Evolutionary conservation across 2,888 invertebrate genomes (phyloP), one percentile per base, ranked within the genome.

Genomic region (Protula sp.): DNA sequence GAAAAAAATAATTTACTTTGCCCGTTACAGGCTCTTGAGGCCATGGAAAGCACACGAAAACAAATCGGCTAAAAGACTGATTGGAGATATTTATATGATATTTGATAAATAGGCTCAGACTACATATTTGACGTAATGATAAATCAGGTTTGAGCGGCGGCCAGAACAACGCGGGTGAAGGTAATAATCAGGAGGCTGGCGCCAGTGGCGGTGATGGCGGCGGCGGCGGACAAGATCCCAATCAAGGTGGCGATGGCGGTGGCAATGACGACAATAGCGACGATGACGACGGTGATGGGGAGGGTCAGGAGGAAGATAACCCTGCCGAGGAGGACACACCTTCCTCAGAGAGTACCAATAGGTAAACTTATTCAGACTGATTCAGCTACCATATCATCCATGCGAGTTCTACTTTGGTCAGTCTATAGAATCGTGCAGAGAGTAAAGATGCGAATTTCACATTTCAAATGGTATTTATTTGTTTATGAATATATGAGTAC

Each of bases 111-210:
- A 27, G 24, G 28, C 14, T 14, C 50, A n/a, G 19, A 27, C 50
- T 28, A 50, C 2, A 22, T 45, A 14, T 14, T 14, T 45, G 45
- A 9, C 19, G 50, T 50, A 50, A 50, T 28, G 14, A 50, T 22
- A 19, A 27, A 28, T 50, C 1, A 50, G 2, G 24, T 14, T n/a
- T 54, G 30, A 24, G n/a, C 30, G 24, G n/a, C 54, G n/a, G 54
- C 24, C 22, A 26, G 19, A 27, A 51, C n/a, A 55, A 50, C 4
- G 59, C 31, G 2, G 57, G 50, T 54, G 55, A 47, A n/a, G 53
- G 29, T 27, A 54, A 26, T 30, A 27, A 30, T n/a, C 28, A 50
- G 1, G 57, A 38, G 19, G 45, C 2, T 22, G 55, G 55, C 5
- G 9, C n/a, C n/a, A n/a, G 56, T 2, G 57, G 52, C 22, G 52